Evolutionary conservation across 1,140 invertebrate species (phyloP).

Genomic region (Drosophila sp.): DNA sequence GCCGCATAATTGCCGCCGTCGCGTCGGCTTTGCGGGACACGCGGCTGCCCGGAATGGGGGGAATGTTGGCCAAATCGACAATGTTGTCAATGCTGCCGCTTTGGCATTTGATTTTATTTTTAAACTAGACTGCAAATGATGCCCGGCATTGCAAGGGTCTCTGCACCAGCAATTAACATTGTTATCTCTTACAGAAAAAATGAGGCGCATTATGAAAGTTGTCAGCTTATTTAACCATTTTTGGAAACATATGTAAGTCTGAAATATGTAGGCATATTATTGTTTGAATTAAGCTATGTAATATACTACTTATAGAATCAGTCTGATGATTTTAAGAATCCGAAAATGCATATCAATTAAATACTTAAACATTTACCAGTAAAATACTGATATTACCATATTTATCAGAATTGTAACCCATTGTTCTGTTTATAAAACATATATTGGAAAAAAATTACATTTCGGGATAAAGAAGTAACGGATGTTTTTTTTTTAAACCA

Average conservation of each 20-base stretch:
- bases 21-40: slow-evolving; percentile 22
- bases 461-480: too few relatives aligned
- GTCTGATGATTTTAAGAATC: too few relatives aligned
- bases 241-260: not conserved
- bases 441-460: too few relatives aligned
- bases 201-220: slow-evolving; percentile 34
- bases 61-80: slow-evolving; percentile 70
- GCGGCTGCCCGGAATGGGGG: slow-evolving; percentile 15
- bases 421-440: too few relatives aligned
- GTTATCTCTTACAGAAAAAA: not conserved
- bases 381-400: too few relatives aligned
- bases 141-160: slow-evolving; percentile 53
- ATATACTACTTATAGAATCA: too few relatives aligned
- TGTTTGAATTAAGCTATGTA: not conserved
- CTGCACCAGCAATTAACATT: slow-evolving; percentile 39
- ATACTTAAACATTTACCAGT: too few relatives aligned
- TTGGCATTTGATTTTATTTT: slow-evolving; percentile 82
- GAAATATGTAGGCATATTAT: not conserved
- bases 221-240: slow-evolving; percentile 2
- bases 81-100: slow-evolving; percentile 75
- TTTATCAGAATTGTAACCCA: too few relatives aligned
- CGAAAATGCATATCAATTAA: too few relatives aligned
- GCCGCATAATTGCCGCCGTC: slow-evolving; percentile 78
- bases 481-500: too few relatives aligned
- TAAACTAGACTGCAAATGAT: slow-evolving; percentile 70